Percentiles rank a stretch among this genome's conserved stretches.
These are phyloP conservation scores for Meloidogyne exigua DNA, from an alignment of 1,140 invertebrate genomes.

Conservation along the genomic window DNA sequence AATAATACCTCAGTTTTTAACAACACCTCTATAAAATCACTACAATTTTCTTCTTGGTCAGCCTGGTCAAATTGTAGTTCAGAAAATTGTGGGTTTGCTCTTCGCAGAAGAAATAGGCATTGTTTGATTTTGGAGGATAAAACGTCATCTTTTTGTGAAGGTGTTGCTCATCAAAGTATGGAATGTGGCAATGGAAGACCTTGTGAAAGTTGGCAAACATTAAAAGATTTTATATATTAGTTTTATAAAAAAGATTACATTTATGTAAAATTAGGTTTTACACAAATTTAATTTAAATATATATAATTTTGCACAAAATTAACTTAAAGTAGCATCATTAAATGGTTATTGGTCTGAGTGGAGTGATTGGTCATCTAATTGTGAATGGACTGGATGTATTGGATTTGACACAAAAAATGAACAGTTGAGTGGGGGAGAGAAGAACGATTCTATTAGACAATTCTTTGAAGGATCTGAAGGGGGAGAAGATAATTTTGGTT, in stretches of 20 bases:
- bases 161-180: slow-evolving; percentile 16
- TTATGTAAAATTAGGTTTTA: background rate
- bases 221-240: background rate
- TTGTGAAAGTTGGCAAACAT: background rate
- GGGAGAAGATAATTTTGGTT: background rate
- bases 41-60: slow-evolving; percentile 71
- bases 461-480: background rate
- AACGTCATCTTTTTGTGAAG: background rate
- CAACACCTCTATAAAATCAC: background rate
- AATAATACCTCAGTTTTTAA: slow-evolving; percentile 9
- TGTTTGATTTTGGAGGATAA: slow-evolving; percentile 65
- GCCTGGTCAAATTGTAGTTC: slow-evolving; percentile 64
- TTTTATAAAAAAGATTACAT: background rate
- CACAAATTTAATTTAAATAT: no score
- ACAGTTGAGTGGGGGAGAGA: background rate
- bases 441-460: slow-evolving; percentile 3
- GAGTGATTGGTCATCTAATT: slow-evolving; percentile 61
- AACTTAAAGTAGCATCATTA: slow-evolving; percentile 17
- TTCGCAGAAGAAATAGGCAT: slow-evolving; percentile 64
- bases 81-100: slow-evolving; percentile 60
- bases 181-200: slow-evolving; percentile 3
- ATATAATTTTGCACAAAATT: no score
- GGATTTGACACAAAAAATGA: background rate
- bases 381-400: slow-evolving; percentile 16
- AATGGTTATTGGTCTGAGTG: slow-evolving; percentile 64